Evolutionary conservation across 1,140 invertebrate species (phyloP).

Genomic region (Tribolium castaneum): DNA sequence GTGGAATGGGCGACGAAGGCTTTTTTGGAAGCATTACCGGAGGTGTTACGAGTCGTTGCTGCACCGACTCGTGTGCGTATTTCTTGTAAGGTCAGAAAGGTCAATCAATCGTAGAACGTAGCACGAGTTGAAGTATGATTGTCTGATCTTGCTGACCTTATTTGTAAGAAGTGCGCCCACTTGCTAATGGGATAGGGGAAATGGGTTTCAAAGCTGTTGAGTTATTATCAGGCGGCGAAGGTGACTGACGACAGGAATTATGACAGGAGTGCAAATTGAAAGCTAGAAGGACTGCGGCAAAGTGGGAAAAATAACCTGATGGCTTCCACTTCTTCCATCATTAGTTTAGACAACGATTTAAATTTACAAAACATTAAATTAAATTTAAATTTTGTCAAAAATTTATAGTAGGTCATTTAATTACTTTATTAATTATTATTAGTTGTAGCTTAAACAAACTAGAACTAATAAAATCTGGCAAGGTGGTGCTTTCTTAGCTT

Average conservation of each 20-base stretch:
- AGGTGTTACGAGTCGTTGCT: not conserved
- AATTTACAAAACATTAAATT: too few relatives aligned
- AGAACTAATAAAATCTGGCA: too few relatives aligned
- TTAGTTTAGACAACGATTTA: too few relatives aligned
- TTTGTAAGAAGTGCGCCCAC: constrained; percentile 31
- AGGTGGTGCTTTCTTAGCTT: too few relatives aligned
- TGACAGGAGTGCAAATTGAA: not conserved
- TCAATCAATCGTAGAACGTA: constrained; percentile 32
- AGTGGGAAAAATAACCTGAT: too few relatives aligned
- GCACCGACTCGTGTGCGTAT: constrained; percentile 8
- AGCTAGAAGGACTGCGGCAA: too few relatives aligned
- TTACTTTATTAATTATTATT: too few relatives aligned
- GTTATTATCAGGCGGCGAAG: not conserved
- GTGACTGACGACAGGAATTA: constrained; percentile 8
- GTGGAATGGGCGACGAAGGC: not conserved
- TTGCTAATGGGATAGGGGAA: not conserved
- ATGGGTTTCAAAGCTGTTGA: not conserved
- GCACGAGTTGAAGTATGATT: constrained; percentile 21
- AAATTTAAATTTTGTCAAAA: too few relatives aligned
- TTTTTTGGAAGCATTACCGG: not conserved
- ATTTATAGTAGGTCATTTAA: too few relatives aligned
- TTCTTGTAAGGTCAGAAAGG: constrained; percentile 8
- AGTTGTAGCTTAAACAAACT: too few relatives aligned
- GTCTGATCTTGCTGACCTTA: constrained; percentile 14
- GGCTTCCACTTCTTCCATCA: too few relatives aligned